Conservation (phyloP, 2,888 invertebrate genomes). For the Leptopilina drosophilae region DNA sequence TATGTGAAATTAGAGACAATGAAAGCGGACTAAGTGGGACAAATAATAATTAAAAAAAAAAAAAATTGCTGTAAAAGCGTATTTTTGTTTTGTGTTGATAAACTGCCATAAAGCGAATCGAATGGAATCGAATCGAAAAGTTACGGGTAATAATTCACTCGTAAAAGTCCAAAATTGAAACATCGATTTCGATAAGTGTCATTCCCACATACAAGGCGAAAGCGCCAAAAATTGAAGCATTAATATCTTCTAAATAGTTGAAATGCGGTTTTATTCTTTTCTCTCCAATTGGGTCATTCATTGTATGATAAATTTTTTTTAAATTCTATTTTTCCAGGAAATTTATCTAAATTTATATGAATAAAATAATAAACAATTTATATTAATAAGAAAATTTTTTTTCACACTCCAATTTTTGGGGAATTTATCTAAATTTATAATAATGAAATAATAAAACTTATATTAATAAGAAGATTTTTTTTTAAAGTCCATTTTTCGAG, state of each 20-base stretch:
- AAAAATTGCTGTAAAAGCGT: neutral
- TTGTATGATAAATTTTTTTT: neutral
- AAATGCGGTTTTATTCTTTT: neutral
- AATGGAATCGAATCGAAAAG: neutral
- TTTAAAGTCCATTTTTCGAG: too few relatives aligned
- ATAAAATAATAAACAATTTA: too few relatives aligned
- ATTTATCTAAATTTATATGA: too few relatives aligned
- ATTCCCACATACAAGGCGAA: neutral
- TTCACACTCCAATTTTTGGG: too few relatives aligned
- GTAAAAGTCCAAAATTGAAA: constrained; percentile 21
- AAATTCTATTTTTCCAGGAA: too few relatives aligned
- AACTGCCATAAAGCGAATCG: neutral
- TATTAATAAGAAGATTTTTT: too few relatives aligned
- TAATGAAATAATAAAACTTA: too few relatives aligned
- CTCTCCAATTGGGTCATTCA: neutral
- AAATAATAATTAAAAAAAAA: too few relatives aligned
- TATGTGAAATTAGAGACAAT: too few relatives aligned
- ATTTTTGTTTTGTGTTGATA: neutral
- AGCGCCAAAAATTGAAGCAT: neutral
- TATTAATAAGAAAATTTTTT: too few relatives aligned
- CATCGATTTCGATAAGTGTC: constrained; percentile 28
- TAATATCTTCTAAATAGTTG: neutral
- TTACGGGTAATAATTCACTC: constrained; percentile 26
- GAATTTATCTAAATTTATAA: too few relatives aligned
- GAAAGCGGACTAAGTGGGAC: too few relatives aligned